Evolutionary conservation across 2,797 vertebrate species (phyloP).

Genomic region (Pygocentrus nattereri): DNA sequence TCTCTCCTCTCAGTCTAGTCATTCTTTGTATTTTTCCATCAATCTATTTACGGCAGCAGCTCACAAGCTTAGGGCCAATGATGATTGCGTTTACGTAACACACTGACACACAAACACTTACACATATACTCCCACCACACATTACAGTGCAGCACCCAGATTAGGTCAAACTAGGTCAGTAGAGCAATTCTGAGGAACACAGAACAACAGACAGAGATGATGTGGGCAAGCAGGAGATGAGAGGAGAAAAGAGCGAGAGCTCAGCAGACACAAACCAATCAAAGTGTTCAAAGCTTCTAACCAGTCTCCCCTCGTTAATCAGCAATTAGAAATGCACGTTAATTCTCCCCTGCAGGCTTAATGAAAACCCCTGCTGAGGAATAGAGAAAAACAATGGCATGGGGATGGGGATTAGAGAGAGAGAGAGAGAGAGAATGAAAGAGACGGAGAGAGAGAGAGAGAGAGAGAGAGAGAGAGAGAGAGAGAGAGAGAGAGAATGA

Average conservation of each 20-base stretch:
- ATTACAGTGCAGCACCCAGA: slow-evolving; percentile 46
- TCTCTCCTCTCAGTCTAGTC: background rate
- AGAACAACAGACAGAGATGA: slow-evolving; percentile 27
- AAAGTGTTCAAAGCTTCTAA: background rate
- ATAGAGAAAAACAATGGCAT: slow-evolving; percentile 33
- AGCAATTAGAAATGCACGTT: slow-evolving; percentile 42
- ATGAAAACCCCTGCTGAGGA: slow-evolving; percentile 34
- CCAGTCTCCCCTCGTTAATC: slow-evolving; percentile 25
- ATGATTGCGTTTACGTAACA: background rate
- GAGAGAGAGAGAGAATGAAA: slow-evolving; percentile 27
- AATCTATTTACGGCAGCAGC: background rate
- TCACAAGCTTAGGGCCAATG: background rate
- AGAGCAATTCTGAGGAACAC: slow-evolving; percentile 26
- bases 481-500: slow-evolving; percentile 3
- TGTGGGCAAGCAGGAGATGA: slow-evolving; percentile 5
- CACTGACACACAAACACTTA: background rate
- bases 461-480: background rate
- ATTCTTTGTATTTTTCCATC: background rate
- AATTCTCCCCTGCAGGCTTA: slow-evolving; percentile 41
- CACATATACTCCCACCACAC: slow-evolving; percentile 34
- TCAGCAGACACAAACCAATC: background rate
- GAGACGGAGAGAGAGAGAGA: background rate
- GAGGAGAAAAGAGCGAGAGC: slow-evolving; percentile 1
- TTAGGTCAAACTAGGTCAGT: slow-evolving; percentile 51
- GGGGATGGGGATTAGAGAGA: slow-evolving; percentile 32